These are phyloP conservation scores for Pithys albifrons DNA, from an alignment of 2,113 vertebrate species.

Conservation along the genomic window DNA sequence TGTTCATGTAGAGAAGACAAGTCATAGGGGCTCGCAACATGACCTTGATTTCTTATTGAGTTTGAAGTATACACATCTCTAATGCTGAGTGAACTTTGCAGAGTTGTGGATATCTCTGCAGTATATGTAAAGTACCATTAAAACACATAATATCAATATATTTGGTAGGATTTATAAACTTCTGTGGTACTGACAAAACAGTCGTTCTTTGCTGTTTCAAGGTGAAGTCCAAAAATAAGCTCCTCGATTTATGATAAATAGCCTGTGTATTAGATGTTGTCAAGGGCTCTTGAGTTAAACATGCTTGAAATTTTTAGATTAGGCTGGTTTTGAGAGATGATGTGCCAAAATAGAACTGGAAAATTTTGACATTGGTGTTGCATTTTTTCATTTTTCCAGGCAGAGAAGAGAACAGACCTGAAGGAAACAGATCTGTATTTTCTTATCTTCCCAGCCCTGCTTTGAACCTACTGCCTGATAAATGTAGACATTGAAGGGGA, in stretches of 20 bases:
- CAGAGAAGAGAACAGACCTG: neutral
- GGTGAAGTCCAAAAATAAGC: constrained; percentile 42
- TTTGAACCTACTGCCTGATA: neutral
- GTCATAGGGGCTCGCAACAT: neutral
- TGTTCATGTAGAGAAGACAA: neutral
- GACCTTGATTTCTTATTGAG: neutral
- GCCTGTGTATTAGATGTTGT: constrained; percentile 29
- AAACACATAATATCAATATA: neutral
- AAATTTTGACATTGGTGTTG: neutral
- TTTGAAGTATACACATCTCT: neutral
- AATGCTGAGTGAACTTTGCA: neutral
- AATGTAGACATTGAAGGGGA: neutral
- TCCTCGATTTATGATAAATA: constrained; percentile 31
- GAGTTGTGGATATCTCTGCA: neutral
- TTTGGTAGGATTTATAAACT: neutral
- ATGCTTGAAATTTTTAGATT: constrained; percentile 40
- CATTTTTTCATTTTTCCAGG: neutral
- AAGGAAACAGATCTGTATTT: neutral
- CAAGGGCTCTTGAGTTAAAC: constrained; percentile 40
- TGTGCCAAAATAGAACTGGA: neutral
- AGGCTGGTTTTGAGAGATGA: neutral
- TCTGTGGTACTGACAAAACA: neutral
- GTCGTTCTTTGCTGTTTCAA: constrained; percentile 8
- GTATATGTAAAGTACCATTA: neutral
- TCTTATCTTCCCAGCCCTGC: neutral